phyloP scores from a whole-genome alignment of 2,113 vertebrate genomes.

The Ciconia stormi region DNA sequence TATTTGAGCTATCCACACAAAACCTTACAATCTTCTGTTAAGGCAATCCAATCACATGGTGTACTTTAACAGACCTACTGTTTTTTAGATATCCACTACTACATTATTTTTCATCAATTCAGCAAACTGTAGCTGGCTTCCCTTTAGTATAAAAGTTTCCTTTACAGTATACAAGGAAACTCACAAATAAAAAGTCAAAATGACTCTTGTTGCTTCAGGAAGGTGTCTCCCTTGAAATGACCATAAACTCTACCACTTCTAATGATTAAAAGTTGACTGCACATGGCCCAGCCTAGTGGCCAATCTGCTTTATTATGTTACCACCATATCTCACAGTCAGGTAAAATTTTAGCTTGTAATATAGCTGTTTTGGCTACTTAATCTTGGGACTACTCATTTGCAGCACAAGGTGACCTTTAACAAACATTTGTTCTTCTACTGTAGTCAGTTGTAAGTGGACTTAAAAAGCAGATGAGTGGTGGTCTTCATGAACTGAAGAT shows the following conservation, averaged over 20 bases:
- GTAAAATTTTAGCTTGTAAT: not conserved
- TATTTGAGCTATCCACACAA: not conserved
- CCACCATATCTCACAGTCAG: not conserved
- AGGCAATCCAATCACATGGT: not conserved
- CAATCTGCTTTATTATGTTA: not conserved
- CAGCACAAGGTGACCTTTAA: not conserved
- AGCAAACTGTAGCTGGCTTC: not conserved
- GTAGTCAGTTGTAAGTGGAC: not conserved
- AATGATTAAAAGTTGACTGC: not conserved
- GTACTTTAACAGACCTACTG: not conserved
- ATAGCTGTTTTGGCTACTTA: not conserved
- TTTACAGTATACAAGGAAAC: not conserved
- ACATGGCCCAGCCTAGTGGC: not conserved
- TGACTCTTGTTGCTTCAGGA: not conserved
- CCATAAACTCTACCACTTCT: not conserved
- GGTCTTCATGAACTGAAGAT: conserved; percentile 24
- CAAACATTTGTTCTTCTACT: not conserved
- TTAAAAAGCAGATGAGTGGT: not conserved
- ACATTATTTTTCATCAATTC: not conserved
- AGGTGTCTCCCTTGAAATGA: not conserved
- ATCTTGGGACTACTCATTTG: not conserved
- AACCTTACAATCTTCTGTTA: not conserved
- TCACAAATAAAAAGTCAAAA: not conserved
- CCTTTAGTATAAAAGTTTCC: not conserved
- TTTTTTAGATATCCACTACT: not conserved